Evolutionary conservation across 2,888 invertebrate genomes (phyloP), one percentile per base, ranked within the genome.

Genomic region (Aleiodes alternator): DNA sequence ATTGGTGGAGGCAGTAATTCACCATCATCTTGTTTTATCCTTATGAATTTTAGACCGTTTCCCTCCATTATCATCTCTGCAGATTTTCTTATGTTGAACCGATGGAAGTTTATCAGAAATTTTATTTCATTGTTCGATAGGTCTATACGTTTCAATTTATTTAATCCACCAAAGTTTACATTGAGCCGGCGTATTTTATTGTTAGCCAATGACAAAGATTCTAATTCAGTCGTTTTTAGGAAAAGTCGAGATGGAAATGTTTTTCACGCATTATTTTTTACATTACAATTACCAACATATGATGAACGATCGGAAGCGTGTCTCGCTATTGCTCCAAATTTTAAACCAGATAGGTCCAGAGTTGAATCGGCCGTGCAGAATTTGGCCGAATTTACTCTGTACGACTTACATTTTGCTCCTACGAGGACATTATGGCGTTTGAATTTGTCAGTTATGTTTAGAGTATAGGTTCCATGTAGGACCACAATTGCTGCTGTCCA

Each of bases 11-110:
- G 78, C 4, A 70, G 76, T 1, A 85, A 50, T 12, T 59, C 50
- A 7, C 76, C 71, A 53, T 68, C 50, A 4, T 72, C 57, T 1
- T 57, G 50, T 38, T 80, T 76, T 4, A 83, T 16, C 34, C 81
- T 83, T 16, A 86, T 76, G 11, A 80, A 82, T 76, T 79, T 81
- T 8, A 86, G 78, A 0, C 75, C 53, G 31, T 86, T 86, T 0
- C 80, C 81, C 0, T 77, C 16, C 0, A 76, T 81, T 3, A 82
- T 55, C 38, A 86, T 82, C 3, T 78, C 76, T 1, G 76, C 57
- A 6, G 73, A 72, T 12, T 73, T 82, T 1, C 76, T 74, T 12
- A 86, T 43, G 8, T 85, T 82, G 23, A 82, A 85, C 4, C 86
- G 77, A 23, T 83, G 76, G 5, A 84, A 82, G 4, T 80, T 77